Base-by-base conservation (phyloP, 2,888 invertebrate species). In the Parnassius smintheus region DNA sequence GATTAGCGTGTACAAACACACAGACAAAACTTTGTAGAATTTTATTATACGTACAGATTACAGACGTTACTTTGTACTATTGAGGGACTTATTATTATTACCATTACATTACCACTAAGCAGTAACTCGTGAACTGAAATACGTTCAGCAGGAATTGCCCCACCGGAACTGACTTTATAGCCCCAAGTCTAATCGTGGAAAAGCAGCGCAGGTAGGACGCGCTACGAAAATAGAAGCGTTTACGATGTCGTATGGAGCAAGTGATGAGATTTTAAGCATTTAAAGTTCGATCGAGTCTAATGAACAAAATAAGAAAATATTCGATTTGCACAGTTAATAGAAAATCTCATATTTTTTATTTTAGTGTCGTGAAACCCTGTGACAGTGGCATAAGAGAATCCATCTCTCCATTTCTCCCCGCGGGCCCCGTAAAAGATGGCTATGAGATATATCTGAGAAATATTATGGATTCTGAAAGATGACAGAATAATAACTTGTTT, bases 151-250 rank as follows among this genome's bases (percentile, higher is more conserved):
- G 78, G 76, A 74, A 75, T 68, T 67, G 73, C 73, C 61, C 67
- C 75, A 66, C 73, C 82, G 83, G 84, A 83, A 83, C 77, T 68
- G 68, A 70, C 75, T 79, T 77, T 78, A 80, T 75, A 76, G 76
- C 70, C 42, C 61, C 65, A 60, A 65, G 66, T 73, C 70, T 82
- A 78, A 82, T 81, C 82, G 81, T 78, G 82, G 83, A 81, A 83
- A 82, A 80, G 81, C 76, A 50, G 48, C 59, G 45, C 82, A 82
- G 82, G 83, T 82, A 82, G 72, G 74, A 75, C 75, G 76, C 74
- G 71, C 69, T 72, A 79, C 82, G 74, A 78, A 83, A 81, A 82
- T 82, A 82, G 81, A 81, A 73, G 81, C 80, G 86, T 84, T 88
- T 88, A 87, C 88, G 86, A 73, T 82, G 59, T 49, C 12, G 65